phyloP scores from a whole-genome alignment of 2,113 vertebrate species.

The Chionodraco myersi region DNA sequence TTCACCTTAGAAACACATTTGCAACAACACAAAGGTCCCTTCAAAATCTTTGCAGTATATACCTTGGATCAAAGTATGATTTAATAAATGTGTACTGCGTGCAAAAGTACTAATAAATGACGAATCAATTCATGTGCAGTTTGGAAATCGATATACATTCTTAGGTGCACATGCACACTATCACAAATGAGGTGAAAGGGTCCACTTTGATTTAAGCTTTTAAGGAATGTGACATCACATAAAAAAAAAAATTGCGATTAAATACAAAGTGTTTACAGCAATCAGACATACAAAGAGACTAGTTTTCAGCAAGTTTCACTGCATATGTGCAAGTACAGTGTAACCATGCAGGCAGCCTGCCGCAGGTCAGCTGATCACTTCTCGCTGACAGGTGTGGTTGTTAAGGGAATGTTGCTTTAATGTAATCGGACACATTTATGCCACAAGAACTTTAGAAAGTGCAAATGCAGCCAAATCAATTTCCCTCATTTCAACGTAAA shows the following conservation, averaged over 20 bases:
- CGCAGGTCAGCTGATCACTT: neutral
- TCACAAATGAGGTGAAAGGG: slow-evolving; percentile 26
- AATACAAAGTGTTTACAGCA: slow-evolving; percentile 67
- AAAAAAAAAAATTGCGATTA: slow-evolving; percentile 39
- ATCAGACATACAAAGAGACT: slow-evolving; percentile 45
- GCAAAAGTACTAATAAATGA: slow-evolving; percentile 47
- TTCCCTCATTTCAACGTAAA: slow-evolving; percentile 16
- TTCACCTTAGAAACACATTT: neutral
- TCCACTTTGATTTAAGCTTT: slow-evolving; percentile 31
- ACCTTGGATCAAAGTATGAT: neutral
- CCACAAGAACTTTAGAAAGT: slow-evolving; percentile 63
- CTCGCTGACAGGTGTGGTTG: slow-evolving; percentile 33
- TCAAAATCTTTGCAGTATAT: slow-evolving; percentile 29
- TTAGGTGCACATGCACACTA: slow-evolving; percentile 57
- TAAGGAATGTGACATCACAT: neutral
- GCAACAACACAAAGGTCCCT: slow-evolving; percentile 24
- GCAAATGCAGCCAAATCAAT: slow-evolving; percentile 61
- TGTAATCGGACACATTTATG: slow-evolving; percentile 36
- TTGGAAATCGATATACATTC: slow-evolving; percentile 47
- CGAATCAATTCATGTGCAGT: slow-evolving; percentile 23
- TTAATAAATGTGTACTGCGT: slow-evolving; percentile 18
- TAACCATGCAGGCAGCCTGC: slow-evolving; percentile 25
- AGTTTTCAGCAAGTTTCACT: slow-evolving; percentile 38
- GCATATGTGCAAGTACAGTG: slow-evolving; percentile 64
- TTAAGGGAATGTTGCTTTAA: slow-evolving; percentile 60